Conservation (phyloP, 2,797 vertebrate species). For the Enteromius treurensis region DNA sequence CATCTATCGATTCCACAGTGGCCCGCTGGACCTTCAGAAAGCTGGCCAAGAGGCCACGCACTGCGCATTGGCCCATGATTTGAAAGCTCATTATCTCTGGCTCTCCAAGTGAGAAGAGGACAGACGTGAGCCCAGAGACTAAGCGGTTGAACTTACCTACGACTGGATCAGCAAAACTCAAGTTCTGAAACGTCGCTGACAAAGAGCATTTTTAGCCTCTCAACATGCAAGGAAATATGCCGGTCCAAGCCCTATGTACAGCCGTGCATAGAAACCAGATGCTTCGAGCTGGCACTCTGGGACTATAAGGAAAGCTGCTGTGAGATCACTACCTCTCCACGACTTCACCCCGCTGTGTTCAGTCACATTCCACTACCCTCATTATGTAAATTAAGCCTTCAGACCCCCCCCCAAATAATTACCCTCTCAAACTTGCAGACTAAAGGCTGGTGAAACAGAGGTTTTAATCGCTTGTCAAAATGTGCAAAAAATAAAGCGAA, state of each 20-base stretch:
- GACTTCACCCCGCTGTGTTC: slow-evolving; percentile 24
- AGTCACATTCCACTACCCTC: slow-evolving; percentile 61
- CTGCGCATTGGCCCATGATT: slow-evolving; percentile 50
- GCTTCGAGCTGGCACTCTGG: not conserved
- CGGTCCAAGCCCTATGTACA: not conserved
- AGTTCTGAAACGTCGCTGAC: not conserved
- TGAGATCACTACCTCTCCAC: not conserved
- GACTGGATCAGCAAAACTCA: slow-evolving; percentile 3
- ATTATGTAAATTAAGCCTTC: slow-evolving; percentile 63
- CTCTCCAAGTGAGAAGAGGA: slow-evolving; percentile 59
- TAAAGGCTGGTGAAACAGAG: slow-evolving; percentile 34
- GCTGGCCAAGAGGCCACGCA: slow-evolving; percentile 23
- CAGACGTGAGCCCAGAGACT: slow-evolving; percentile 34
- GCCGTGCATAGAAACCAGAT: slow-evolving; percentile 11
- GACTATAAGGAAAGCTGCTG: not conserved
- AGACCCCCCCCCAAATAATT: slow-evolving; percentile 54
- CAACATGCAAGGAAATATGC: slow-evolving; percentile 13
- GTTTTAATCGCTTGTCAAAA: slow-evolving; percentile 31
- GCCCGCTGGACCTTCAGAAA: slow-evolving; percentile 46
- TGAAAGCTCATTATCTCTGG: slow-evolving; percentile 65
- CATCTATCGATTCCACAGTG: slow-evolving; percentile 45
- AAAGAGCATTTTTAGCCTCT: slow-evolving; percentile 1
- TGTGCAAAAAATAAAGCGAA: slow-evolving; percentile 42
- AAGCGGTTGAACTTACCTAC: slow-evolving; percentile 1
- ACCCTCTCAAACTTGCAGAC: slow-evolving; percentile 43